These are phyloP conservation scores for Meloidogyne exigua DNA, from an alignment of 1,140 invertebrate genomes.

Conservation along the genomic window DNA sequence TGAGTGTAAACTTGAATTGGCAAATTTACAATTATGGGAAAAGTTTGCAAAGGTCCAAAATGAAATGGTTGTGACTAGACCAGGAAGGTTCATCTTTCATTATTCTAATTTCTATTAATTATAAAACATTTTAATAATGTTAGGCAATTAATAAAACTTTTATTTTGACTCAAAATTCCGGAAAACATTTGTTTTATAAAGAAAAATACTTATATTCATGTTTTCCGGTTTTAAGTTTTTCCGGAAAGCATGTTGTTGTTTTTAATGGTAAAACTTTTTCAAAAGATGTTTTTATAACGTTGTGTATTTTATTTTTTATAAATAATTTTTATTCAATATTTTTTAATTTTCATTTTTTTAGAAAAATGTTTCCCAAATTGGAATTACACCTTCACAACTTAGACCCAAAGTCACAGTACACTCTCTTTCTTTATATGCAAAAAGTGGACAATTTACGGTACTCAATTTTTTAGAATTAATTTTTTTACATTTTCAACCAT, in stretches of 20 bases:
- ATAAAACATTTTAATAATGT: neutral
- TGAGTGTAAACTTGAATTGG: constrained; percentile 21
- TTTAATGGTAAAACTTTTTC: too few relatives aligned
- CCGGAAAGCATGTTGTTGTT: too few relatives aligned
- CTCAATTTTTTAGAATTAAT: neutral
- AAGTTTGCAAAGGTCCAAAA: constrained; percentile 34
- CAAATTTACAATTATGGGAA: constrained; percentile 34
- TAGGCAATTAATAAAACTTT: too few relatives aligned
- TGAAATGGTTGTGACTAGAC: constrained; percentile 38
- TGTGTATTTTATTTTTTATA: too few relatives aligned
- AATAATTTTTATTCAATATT: neutral
- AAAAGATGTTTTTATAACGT: too few relatives aligned
- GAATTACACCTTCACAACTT: constrained; percentile 36
- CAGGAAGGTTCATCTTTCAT: constrained; percentile 14
- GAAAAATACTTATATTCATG: too few relatives aligned
- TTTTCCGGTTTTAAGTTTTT: too few relatives aligned
- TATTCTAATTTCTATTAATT: neutral
- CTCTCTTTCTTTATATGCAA: constrained; percentile 31
- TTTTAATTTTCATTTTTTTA: constrained; percentile 26
- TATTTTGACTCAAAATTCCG: too few relatives aligned
- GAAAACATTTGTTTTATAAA: too few relatives aligned
- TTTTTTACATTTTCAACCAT: neutral
- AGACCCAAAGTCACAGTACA: constrained; percentile 31
- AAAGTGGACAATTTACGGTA: constrained; percentile 33
- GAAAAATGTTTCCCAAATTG: constrained; percentile 46